Conservation (phyloP, 2,797 vertebrate genomes). For the Platalea minor region DNA sequence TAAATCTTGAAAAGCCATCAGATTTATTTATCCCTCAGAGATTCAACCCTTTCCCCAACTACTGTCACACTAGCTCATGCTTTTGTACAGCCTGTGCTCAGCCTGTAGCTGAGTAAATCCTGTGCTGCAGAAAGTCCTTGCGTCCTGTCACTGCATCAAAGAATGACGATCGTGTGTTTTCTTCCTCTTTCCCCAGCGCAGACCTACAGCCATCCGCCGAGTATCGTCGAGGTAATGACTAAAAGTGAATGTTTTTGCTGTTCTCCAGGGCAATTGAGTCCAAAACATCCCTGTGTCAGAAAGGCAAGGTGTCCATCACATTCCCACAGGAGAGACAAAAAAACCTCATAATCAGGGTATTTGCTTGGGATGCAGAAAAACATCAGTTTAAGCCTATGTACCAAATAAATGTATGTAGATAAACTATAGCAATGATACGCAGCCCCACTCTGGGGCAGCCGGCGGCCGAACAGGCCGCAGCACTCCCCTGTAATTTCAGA, state of each 20-base stretch:
- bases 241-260: not conserved
- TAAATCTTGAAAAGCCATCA: not conserved
- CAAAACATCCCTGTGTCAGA: not conserved
- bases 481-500: not conserved
- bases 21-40: not conserved
- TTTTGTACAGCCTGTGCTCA: not conserved
- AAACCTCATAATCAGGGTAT: not conserved
- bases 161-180: not conserved
- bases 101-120: not conserved
- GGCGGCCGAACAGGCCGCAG: not conserved
- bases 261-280: not conserved
- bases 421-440: rapidly evolving
- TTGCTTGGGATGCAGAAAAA: not conserved
- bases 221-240: constrained; percentile 7
- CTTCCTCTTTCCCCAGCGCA: constrained; percentile 8
- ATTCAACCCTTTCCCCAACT: not conserved
- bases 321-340: not conserved
- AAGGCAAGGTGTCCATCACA: not conserved
- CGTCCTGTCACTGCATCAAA: not conserved
- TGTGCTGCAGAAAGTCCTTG: not conserved
- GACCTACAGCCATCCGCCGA: not conserved
- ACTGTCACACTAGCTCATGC: not conserved
- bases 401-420: not conserved
- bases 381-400: not conserved
- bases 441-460: not conserved